A percentile compares a stretch with the other conserved stretches of the same genome.
Conservation (phyloP, 2,888 invertebrate genomes). For the Tetragonula carbonaria region DNA sequence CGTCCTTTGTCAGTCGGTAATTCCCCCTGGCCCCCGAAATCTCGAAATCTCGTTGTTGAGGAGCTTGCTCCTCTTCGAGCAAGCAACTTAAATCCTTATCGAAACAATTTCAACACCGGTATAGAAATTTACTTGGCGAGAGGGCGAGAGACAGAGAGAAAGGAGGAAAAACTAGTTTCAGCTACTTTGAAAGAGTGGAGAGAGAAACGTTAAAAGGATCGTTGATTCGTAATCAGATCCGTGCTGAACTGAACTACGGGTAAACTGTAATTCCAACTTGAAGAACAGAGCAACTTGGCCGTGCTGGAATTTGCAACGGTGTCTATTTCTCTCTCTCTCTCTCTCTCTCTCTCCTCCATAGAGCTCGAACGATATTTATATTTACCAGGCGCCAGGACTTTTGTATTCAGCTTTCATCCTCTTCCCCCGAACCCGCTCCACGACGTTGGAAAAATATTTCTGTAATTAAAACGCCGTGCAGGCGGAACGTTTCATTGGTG, state of each 20-base stretch:
- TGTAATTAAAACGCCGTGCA: slow-evolving; percentile 43
- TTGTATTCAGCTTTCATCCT: background rate
- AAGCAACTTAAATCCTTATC: background rate
- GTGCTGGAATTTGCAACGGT: background rate
- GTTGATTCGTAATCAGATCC: slow-evolving; percentile 2
- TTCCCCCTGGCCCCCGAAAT: background rate
- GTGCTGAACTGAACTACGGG: background rate
- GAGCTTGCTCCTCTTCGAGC: background rate
- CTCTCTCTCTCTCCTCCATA: background rate
- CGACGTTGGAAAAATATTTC: slow-evolving; percentile 37
- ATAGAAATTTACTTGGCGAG: background rate
- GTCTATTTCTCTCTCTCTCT: background rate
- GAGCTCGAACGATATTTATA: slow-evolving; percentile 1
- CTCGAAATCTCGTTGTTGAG: background rate
- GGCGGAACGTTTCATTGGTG: slow-evolving; percentile 12
- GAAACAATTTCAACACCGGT: background rate
- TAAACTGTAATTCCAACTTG: slow-evolving; percentile 3
- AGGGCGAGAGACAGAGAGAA: no score
- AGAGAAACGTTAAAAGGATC: background rate
- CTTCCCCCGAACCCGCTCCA: no score
- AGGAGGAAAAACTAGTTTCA: background rate
- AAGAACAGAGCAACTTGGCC: background rate
- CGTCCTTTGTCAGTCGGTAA: background rate
- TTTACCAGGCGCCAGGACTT: background rate
- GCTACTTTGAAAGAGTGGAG: background rate